Conservation (phyloP, 2,113 vertebrate species). For the Tetrao urogallus region DNA sequence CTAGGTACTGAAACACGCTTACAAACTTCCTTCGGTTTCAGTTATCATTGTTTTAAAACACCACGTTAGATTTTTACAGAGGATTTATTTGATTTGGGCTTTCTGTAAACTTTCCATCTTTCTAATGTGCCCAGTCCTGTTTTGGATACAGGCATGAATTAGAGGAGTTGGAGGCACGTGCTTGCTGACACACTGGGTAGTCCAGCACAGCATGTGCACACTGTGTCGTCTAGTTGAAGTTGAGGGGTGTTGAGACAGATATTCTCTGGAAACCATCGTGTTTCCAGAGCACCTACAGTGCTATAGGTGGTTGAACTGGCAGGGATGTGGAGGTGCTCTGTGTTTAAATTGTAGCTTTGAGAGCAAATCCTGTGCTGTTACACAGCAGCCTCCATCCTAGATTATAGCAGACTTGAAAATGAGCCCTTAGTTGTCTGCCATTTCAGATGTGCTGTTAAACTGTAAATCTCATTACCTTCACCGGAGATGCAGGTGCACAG, state of each 20-base stretch:
- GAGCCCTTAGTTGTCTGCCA: background rate
- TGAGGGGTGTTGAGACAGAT: background rate
- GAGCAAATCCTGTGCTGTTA: background rate
- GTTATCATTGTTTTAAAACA: background rate
- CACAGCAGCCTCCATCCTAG: background rate
- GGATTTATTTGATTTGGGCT: background rate
- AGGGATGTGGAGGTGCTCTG: background rate
- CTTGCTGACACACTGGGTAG: background rate
- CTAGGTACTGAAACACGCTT: background rate
- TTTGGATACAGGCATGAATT: background rate
- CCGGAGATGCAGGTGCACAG: constrained; percentile 18
- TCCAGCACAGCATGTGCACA: background rate
- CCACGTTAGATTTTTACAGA: background rate
- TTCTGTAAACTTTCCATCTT: background rate
- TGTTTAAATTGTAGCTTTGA: background rate
- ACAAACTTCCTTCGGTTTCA: background rate
- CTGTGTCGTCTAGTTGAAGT: background rate
- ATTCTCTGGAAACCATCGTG: background rate
- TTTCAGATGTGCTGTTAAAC: constrained; percentile 30
- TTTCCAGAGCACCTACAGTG: too few relatives aligned
- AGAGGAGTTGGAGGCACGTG: background rate
- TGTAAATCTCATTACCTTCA: constrained; percentile 41
- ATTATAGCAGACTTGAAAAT: background rate
- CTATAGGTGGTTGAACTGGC: background rate
- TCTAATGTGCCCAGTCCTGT: background rate